Percentiles rank a stretch among this genome's conserved stretches.
Conservation (phyloP, 2,888 invertebrate genomes). For the Dolichopus griseipennis region DNA sequence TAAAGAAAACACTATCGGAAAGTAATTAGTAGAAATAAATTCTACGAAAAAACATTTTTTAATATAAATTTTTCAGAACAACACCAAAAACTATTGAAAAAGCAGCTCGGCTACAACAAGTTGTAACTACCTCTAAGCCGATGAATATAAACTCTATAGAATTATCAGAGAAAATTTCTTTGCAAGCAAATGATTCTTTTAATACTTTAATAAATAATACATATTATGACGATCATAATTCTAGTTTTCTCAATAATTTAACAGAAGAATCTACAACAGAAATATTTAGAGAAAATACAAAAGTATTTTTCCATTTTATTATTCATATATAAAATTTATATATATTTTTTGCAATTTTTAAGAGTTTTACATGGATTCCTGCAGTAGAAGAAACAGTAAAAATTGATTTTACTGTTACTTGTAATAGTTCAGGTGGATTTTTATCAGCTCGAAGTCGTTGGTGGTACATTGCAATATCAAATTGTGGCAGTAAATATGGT, state of each 20-base stretch:
- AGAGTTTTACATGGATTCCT: neutral
- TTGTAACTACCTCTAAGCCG: too few species aligned
- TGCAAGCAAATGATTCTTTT: neutral
- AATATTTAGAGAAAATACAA: neutral
- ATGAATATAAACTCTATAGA: too few species aligned
- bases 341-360: too few species aligned
- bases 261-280: neutral
- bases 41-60: too few species aligned
- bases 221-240: neutral
- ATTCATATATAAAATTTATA: neutral
- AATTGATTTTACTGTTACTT: conserved; percentile 46
- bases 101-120: neutral
- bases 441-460: conserved; percentile 76
- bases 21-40: neutral
- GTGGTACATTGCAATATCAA: conserved; percentile 88
- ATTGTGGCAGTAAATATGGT: conserved; percentile 67
- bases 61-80: neutral
- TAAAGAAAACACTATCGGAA: neutral
- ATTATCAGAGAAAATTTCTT: too few species aligned
- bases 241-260: neutral
- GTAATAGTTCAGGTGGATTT: conserved; percentile 62
- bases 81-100: neutral
- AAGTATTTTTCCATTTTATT: conserved; percentile 8
- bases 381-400: conserved; percentile 23
- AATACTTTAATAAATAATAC: neutral